Evolutionary conservation across 2,888 invertebrate genomes (phyloP).

Genomic region (Agrotis exclamationis): DNA sequence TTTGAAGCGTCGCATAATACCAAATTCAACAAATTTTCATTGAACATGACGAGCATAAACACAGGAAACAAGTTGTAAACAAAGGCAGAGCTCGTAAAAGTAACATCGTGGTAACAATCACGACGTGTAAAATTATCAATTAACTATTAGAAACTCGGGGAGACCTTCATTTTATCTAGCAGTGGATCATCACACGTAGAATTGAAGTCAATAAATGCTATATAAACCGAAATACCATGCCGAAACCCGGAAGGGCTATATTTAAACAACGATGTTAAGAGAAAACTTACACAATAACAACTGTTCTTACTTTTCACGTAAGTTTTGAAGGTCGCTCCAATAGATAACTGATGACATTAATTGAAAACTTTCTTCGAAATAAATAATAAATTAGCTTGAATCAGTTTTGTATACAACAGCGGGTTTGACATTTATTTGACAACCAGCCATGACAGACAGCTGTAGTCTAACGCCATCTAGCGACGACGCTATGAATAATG

Average conservation of each 20-base stretch:
- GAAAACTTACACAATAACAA: conserved; percentile 78
- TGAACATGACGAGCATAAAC: conserved; percentile 81
- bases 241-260: conserved; percentile 81
- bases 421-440: conserved; percentile 77
- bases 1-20: conserved; percentile 58
- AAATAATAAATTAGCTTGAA: conserved; percentile 90
- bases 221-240: conserved; percentile 79
- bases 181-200: conserved; percentile 70
- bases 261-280: conserved; percentile 81
- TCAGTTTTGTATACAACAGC: conserved; percentile 86
- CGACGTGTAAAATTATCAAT: conserved; percentile 70
- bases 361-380: conserved; percentile 84
- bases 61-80: conserved; percentile 89
- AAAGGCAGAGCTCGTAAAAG: conserved; percentile 81
- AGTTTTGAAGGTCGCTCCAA: conserved; percentile 70
- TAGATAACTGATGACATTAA: conserved; percentile 75
- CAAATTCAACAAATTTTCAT: conserved; percentile 75
- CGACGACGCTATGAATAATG: conserved; percentile 55
- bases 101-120: conserved; percentile 69
- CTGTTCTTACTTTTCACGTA: conserved; percentile 76
- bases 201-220: conserved; percentile 75
- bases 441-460: conserved; percentile 64
- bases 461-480: conserved; percentile 81
- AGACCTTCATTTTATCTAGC: conserved; percentile 68
- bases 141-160: conserved; percentile 66